Conservation (phyloP, 2,113 vertebrate species). For the Corythornis madagascariensis region DNA sequence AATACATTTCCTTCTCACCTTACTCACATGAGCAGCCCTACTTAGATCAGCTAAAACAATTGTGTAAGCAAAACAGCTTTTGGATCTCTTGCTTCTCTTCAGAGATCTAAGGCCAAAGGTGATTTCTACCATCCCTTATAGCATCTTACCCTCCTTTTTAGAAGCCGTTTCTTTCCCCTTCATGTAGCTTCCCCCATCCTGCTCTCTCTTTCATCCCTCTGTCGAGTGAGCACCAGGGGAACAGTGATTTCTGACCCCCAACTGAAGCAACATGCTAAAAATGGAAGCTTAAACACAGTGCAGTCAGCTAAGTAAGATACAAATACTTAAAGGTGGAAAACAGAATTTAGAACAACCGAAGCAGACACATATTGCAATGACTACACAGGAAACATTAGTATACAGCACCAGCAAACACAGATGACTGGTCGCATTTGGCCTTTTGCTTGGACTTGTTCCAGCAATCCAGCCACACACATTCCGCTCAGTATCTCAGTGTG, state of each 20-base stretch:
- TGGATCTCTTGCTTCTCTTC: not conserved
- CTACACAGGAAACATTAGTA: conserved; percentile 19
- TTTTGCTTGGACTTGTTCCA: conserved; percentile 43
- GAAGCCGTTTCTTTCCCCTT: not conserved
- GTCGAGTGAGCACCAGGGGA: not conserved
- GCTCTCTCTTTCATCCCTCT: not conserved
- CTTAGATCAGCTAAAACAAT: conserved; percentile 8
- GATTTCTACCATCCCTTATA: not conserved
- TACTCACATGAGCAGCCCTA: conserved; percentile 4
- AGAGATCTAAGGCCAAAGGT: not conserved
- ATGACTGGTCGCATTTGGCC: conserved; percentile 23
- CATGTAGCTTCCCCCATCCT: not conserved
- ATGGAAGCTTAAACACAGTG: not conserved
- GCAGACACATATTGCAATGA: not conserved
- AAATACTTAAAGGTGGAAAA: not conserved
- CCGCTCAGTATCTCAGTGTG: conserved; percentile 5
- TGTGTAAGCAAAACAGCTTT: not conserved
- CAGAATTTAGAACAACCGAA: not conserved
- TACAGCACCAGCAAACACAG: conserved; percentile 4
- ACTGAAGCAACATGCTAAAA: conserved; percentile 10
- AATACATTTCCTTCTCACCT: conserved; percentile 59
- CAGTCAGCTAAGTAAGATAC: not conserved
- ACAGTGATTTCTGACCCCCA: not conserved
- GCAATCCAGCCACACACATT: conserved; percentile 1
- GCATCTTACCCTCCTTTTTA: not conserved